Conservation (phyloP, 2,797 vertebrate genomes). For the Thunnus albacares region DNA sequence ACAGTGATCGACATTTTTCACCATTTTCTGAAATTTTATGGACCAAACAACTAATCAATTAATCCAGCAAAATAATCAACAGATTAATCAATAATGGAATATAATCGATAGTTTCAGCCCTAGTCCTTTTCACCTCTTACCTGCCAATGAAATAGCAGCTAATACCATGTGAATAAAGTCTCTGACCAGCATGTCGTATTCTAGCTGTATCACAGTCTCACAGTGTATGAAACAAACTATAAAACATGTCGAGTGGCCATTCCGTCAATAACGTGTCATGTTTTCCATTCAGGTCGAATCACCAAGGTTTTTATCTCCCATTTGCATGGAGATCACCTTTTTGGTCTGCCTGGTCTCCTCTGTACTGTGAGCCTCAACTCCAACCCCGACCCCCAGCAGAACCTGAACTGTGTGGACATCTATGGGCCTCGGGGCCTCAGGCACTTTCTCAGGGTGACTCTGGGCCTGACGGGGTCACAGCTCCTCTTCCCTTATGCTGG, state of each 20-base stretch:
- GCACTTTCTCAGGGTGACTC: slow-evolving; percentile 86
- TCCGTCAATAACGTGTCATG: background rate
- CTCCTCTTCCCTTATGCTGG: slow-evolving; percentile 88
- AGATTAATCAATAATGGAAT: too few species aligned
- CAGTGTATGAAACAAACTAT: too few species aligned
- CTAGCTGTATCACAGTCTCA: background rate
- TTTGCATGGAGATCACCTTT: slow-evolving; percentile 95
- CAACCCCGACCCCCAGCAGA: slow-evolving; percentile 64
- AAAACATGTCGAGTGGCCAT: background rate
- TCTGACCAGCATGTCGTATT: background rate
- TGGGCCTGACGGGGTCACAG: slow-evolving; percentile 91
- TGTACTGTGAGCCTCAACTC: slow-evolving; percentile 93
- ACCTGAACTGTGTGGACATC: slow-evolving; percentile 85
- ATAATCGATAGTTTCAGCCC: too few species aligned
- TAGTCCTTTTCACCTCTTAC: too few species aligned
- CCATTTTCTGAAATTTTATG: too few species aligned
- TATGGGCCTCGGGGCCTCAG: slow-evolving; percentile 91
- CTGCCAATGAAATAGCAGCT: too few species aligned
- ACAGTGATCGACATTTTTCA: too few species aligned
- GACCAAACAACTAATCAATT: too few species aligned
- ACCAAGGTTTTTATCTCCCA: slow-evolving; percentile 97
- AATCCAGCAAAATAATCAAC: too few species aligned
- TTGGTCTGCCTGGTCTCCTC: slow-evolving; percentile 94
- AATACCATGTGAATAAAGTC: background rate
- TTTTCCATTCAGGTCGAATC: slow-evolving; percentile 87